Evolutionary conservation across 2,888 invertebrate genomes (phyloP), one percentile per base, ranked within the genome.

Genomic region (Crocallis elinguaria): DNA sequence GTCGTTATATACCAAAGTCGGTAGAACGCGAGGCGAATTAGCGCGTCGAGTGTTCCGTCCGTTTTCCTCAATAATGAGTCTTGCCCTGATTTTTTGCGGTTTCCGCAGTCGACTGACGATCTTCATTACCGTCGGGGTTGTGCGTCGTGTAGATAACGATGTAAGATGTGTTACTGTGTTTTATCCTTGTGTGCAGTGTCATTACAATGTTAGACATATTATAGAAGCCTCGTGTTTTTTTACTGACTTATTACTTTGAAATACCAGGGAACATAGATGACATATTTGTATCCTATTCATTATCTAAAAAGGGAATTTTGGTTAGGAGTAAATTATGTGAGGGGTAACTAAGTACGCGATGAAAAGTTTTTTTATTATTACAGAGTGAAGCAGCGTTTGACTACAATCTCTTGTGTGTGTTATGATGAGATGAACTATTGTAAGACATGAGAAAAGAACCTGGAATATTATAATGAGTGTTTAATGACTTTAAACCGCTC

Each of bases 81-180:
- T 32, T 38, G 53, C 13, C 46, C 48, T 48, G 53, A 53, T 53
- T 53, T 53, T 53, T 53, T 53, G 46, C 37, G 37, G 37, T 45
- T 43, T 38, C 27, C 32, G 32, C 27, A 36, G 44, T 30, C 27
- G 44, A 14, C 42, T 48, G 44, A 17, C 25, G 44, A 36, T 48
- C 53, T 53, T 45, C 51, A 52, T 52, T 52, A 52, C 42, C 13
- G 35, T 23, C 17, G 42, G 30, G 27, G 23, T 38, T 39, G 43
- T 39, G 30, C 33, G 32, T 39, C 27, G 44, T 39, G 38, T 14
- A 35, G 45, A 52, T 52, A 45, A 45, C 39, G 27, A 45, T 41
- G 39, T 45, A 11, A 23, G 35, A 11, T 29, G 12, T 12, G 29
- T 29, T 11, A 9, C 5, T 11, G 17, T 17, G 7, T 16, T 12